Percentiles rank a stretch among this genome's conserved stretches.
These are phyloP conservation scores for Arctopsyche grandis DNA, from an alignment of 1,140 invertebrate genomes.

Conservation along the genomic window DNA sequence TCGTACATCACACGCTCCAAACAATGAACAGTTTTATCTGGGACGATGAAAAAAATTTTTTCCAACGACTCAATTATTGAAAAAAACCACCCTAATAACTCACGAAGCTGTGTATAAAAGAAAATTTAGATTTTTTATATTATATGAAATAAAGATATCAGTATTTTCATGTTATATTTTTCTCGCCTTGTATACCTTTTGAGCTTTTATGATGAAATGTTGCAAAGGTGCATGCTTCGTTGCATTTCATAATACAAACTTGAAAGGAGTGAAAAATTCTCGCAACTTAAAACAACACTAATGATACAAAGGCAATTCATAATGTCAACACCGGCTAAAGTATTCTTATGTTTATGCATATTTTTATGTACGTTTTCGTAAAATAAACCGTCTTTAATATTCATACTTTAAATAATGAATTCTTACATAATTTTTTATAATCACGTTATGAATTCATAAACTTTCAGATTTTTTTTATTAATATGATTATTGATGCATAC, in stretches of 20 bases:
- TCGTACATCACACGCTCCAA: not conserved
- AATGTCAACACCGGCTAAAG: conserved; percentile 33
- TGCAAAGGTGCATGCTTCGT: conserved; percentile 22
- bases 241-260: conserved; percentile 27
- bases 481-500: no score
- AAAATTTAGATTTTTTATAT: no score
- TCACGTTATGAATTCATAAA: no score
- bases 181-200: not conserved
- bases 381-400: not conserved
- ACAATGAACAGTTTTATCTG: not conserved
- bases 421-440: no score
- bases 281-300: conserved; percentile 36
- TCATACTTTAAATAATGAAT: no score
- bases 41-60: no score
- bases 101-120: no score
- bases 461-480: no score
- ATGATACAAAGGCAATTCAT: conserved; percentile 52
- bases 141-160: no score
- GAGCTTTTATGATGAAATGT: not conserved
- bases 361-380: not conserved
- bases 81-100: no score
- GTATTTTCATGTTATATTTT: not conserved
- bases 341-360: not conserved
- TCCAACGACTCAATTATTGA: no score
- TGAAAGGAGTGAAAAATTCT: conserved; percentile 33